These are phyloP conservation scores for Diabrotica virgifera DNA, from an alignment of 1,140 invertebrate species.

Conservation along the genomic window DNA sequence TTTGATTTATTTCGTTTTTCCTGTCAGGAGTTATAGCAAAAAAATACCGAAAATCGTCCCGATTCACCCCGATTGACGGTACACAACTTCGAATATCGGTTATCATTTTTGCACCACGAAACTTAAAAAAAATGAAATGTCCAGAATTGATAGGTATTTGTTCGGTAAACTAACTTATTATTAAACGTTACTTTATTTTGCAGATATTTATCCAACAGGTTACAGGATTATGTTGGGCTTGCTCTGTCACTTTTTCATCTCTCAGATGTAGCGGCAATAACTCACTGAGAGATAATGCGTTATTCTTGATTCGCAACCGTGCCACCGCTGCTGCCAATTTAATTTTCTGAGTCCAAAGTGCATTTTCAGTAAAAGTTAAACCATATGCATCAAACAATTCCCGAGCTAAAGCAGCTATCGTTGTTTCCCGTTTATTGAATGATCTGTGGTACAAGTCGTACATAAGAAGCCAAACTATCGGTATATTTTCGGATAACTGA, in stretches of 20 bases:
- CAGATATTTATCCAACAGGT: constrained; percentile 75
- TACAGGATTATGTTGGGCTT: constrained; percentile 58
- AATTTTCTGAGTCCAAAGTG: constrained; percentile 60
- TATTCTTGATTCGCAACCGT: constrained; percentile 64
- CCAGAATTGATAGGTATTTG: too few species aligned
- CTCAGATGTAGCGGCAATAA: constrained; percentile 66
- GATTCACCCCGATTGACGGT: too few species aligned
- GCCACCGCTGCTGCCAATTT: constrained; percentile 68
- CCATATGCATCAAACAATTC: constrained; percentile 50
- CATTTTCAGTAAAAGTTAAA: constrained; percentile 56
- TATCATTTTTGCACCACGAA: too few species aligned
- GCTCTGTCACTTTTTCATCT: constrained; percentile 60
- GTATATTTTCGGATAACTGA: constrained; percentile 45
- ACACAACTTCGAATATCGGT: too few species aligned
- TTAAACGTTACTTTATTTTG: constrained; percentile 59
- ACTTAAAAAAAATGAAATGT: too few species aligned
- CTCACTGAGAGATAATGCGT: constrained; percentile 63
- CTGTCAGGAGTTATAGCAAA: too few species aligned
- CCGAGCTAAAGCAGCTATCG: constrained; percentile 42
- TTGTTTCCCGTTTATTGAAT: constrained; percentile 51
- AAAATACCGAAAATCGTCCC: too few species aligned
- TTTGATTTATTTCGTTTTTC: too few species aligned
- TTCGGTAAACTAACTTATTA: not conserved
- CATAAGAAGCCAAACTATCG: constrained; percentile 59
- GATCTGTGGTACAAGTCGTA: constrained; percentile 62